Conservation (phyloP, 2,797 vertebrate genomes). For the Urocyon cinereoargenteus region DNA sequence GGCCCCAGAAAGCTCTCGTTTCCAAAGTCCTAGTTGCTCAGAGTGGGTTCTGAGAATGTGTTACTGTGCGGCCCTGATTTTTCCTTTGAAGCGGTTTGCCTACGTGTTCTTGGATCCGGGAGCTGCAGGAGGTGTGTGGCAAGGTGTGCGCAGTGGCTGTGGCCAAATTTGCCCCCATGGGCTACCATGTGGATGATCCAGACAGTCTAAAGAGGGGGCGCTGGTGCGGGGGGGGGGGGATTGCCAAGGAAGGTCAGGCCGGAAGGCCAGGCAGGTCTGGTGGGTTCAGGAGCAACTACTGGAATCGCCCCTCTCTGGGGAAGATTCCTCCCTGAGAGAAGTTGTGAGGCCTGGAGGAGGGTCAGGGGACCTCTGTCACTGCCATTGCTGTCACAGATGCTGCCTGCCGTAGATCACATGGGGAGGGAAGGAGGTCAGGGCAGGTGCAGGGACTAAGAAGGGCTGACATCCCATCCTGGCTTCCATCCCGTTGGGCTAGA, state of each 20-base stretch:
- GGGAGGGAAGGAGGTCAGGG: neutral
- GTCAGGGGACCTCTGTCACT: neutral
- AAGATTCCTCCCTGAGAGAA: neutral
- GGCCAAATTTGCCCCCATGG: neutral
- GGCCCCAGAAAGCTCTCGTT: neutral
- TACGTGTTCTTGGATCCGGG: fast-evolving
- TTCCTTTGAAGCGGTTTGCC: neutral
- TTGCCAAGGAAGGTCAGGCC: neutral
- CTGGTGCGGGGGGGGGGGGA: neutral
- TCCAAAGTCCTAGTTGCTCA: fast-evolving
- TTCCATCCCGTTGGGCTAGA: neutral
- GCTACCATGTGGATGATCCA: fast-evolving
- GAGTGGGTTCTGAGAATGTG: fast-evolving
- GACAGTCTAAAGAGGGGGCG: neutral
- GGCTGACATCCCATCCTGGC: neutral
- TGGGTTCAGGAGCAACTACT: neutral
- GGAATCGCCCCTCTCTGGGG: neutral
- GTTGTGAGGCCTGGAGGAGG: neutral
- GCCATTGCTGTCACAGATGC: fast-evolving
- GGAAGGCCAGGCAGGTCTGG: neutral
- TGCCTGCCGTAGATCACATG: neutral
- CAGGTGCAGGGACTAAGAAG: neutral
- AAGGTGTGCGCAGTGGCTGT: neutral
- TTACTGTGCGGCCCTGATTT: neutral
- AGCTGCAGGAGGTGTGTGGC: fast-evolving